A percentile compares a stretch with the other conserved stretches of the same genome.
These are phyloP conservation scores for Pterostichus madidus DNA, from an alignment of 2,888 invertebrate species.

Conservation along the genomic window DNA sequence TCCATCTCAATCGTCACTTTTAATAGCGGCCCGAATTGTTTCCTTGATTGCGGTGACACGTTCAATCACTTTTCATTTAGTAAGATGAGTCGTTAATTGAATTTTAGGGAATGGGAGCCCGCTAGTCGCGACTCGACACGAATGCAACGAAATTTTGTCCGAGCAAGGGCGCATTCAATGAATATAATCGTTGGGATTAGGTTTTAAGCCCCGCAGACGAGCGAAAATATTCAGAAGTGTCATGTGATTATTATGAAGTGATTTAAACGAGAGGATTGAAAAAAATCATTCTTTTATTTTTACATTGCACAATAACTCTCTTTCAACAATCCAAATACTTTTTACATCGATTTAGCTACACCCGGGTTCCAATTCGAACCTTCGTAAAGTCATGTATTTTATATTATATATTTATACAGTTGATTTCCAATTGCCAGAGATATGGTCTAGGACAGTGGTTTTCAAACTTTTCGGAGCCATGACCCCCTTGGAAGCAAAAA, in stretches of 20 bases:
- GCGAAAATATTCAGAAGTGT: conserved; percentile 42
- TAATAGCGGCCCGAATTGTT: conserved; percentile 77
- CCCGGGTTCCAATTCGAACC: no score
- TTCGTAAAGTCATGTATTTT: no score
- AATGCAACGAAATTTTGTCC: conserved; percentile 31
- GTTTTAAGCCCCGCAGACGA: conserved; percentile 26
- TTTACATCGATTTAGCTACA: conserved; percentile 3
- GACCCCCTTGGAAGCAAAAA: no score
- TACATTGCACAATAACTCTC: neutral
- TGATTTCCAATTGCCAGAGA: no score
- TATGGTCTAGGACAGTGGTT: no score
- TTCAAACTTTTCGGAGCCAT: no score
- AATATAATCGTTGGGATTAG: conserved; percentile 30
- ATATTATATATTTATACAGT: no score
- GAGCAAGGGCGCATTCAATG: conserved; percentile 34
- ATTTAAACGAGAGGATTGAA: conserved; percentile 25
- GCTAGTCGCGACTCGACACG: conserved; percentile 15
- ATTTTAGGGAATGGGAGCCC: conserved; percentile 74
- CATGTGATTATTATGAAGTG: conserved; percentile 36
- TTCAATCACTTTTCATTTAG: conserved; percentile 78
- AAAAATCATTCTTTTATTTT: conserved; percentile 6
- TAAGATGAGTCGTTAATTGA: conserved; percentile 78
- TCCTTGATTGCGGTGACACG: conserved; percentile 78
- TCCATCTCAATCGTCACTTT: conserved; percentile 79
- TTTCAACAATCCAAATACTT: neutral